These are phyloP conservation scores for Diabrotica undecimpunctata DNA, from an alignment of 1,140 invertebrate genomes.

Conservation along the genomic window DNA sequence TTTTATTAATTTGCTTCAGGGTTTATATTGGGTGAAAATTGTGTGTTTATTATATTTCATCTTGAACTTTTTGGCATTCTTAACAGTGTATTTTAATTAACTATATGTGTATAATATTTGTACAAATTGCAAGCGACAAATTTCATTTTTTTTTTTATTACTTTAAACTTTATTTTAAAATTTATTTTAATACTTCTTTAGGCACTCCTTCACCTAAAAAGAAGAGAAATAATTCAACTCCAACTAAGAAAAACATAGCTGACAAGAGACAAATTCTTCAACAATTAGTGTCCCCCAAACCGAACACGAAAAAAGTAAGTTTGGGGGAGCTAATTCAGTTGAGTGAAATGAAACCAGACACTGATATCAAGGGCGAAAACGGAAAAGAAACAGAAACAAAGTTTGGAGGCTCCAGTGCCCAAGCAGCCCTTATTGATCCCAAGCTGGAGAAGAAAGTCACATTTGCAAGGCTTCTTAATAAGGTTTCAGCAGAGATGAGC, in stretches of 20 bases:
- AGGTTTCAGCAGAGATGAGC: constrained; percentile 69
- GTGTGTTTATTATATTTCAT: too few relatives aligned
- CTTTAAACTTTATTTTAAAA: neutral
- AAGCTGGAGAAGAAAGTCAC: constrained; percentile 73
- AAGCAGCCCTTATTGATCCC: constrained; percentile 55
- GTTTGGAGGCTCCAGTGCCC: constrained; percentile 52
- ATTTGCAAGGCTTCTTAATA: constrained; percentile 67
- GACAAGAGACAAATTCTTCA: constrained; percentile 73
- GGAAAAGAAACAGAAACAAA: constrained; percentile 56
- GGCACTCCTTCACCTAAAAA: constrained; percentile 67
- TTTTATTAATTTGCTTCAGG: too few relatives aligned
- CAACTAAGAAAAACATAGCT: constrained; percentile 63
- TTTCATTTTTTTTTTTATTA: neutral
- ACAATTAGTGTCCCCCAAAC: constrained; percentile 59
- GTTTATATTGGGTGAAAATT: too few relatives aligned
- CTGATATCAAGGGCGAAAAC: constrained; percentile 21
- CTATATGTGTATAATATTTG: constrained; percentile 13
- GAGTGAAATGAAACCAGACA: constrained; percentile 54
- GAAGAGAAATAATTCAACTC: constrained; percentile 69
- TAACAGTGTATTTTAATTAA: too few relatives aligned
- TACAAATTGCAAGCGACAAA: constrained; percentile 3
- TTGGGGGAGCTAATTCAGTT: constrained; percentile 67
- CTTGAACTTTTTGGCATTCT: too few relatives aligned
- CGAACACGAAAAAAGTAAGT: constrained; percentile 55
- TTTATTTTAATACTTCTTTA: constrained; percentile 35